Base-by-base conservation (phyloP, 1,140 invertebrate genomes). In the Pseudomyrmex sp. region DNA sequence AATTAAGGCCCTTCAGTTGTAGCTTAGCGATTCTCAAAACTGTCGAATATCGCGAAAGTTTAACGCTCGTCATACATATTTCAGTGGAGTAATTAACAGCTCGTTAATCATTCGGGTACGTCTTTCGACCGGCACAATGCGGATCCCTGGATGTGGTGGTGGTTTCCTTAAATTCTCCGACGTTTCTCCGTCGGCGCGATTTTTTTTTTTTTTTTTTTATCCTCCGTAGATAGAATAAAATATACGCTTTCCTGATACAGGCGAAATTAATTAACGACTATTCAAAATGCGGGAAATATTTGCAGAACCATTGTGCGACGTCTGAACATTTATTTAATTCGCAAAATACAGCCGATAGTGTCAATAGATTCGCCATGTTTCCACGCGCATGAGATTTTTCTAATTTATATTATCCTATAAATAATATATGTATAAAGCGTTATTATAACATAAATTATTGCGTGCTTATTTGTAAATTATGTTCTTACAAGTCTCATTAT, bases 71-170 rank as follows among this genome's bases (percentile, higher is more conserved):
- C 75, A 54, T 68, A 48, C 35, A 46, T 69, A 68, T 56, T 68
- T 77, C 52, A 69, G 15, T 58, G 46, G 35, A 13, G 50, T 79
- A 79, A 79, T 69, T 79, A 69, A 69, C 20, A 26, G n/a, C 65
- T 79, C 65, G 15, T 79, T 69, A 79, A 69, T 79, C 52, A 56
- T 69, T 58, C 63, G 48, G 50, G 35, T 35, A 35, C 35, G 35
- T 26, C 3, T 52, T 23, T 15, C 26, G 52, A 23, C 13, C 75
- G 35, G 13, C 61, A 54, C 23, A 65, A 76, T 50, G n/a, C 18
- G 46, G 8, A 48, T 77, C 52, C 35, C 35, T 7, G 35, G 7
- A 35, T 35, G 35, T 35, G 35, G 35, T 10, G n/a, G 46, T 54
- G 23, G 2, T 26, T 20, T 58, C 23, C 52, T 58, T 69, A 62